Evolutionary conservation across 2,888 invertebrate species (phyloP).

Genomic region (Drosophila macrospina): DNA sequence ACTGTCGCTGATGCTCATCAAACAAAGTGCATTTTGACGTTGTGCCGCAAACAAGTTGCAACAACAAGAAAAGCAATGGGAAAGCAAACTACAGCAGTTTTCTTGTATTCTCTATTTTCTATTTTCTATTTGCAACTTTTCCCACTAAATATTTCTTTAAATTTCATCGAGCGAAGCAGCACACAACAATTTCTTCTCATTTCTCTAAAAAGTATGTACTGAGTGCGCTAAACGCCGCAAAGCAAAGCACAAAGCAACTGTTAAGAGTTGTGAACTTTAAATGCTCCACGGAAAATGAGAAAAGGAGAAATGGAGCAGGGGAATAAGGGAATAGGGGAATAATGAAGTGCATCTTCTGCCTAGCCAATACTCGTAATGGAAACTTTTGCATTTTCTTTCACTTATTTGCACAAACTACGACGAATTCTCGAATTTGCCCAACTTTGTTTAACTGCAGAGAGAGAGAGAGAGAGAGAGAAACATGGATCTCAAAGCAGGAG

Average conservation of each 20-base stretch:
- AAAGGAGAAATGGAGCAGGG: neutral
- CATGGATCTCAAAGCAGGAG: slow-evolving; percentile 5
- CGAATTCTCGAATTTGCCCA: slow-evolving; percentile 27
- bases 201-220: slow-evolving; percentile 37
- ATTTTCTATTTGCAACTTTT: slow-evolving; percentile 15
- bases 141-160: slow-evolving; percentile 34
- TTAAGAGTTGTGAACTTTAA: slow-evolving; percentile 49
- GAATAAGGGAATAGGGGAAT: neutral
- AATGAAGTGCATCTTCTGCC: slow-evolving; percentile 3
- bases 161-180: slow-evolving; percentile 40
- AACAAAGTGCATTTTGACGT: slow-evolving; percentile 64
- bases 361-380: slow-evolving; percentile 26
- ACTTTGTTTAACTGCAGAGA: slow-evolving; percentile 21
- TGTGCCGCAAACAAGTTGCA: slow-evolving; percentile 31
- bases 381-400: slow-evolving; percentile 32
- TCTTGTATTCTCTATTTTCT: slow-evolving; percentile 20
- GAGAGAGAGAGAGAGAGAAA: neutral
- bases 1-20: slow-evolving; percentile 49
- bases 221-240: slow-evolving; percentile 51
- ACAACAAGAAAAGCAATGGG: slow-evolving; percentile 1
- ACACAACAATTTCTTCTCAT: slow-evolving; percentile 6
- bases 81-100: slow-evolving; percentile 33
- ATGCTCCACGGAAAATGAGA: slow-evolving; percentile 21
- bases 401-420: slow-evolving; percentile 26
- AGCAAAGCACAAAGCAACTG: slow-evolving; percentile 39